A percentile compares a stretch with the other conserved stretches of the same genome.
phyloP scores from a whole-genome alignment of 2,113 vertebrate species.

The Alces alces region DNA sequence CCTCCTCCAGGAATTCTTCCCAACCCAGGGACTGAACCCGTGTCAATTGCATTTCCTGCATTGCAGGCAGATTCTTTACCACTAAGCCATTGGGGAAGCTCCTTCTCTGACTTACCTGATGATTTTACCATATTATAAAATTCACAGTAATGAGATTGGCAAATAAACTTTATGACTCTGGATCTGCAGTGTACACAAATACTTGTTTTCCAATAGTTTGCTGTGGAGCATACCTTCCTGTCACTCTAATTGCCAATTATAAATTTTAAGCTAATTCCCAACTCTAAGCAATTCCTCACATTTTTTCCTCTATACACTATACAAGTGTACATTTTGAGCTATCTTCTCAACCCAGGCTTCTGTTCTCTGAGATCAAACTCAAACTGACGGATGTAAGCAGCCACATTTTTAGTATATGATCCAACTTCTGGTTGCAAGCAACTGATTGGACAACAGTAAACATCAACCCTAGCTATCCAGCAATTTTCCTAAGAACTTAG shows the following conservation, averaged over 20 bases:
- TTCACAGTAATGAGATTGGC: neutral
- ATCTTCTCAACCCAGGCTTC: neutral
- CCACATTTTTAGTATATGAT: neutral
- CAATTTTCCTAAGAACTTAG: neutral
- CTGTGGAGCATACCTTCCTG: neutral
- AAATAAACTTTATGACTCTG: neutral
- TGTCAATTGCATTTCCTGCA: neutral
- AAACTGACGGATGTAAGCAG: neutral
- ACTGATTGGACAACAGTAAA: neutral
- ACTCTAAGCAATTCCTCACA: neutral
- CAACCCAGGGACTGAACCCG: fast-evolving
- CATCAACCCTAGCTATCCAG: neutral
- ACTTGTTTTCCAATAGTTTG: neutral
- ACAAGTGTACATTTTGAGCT: neutral
- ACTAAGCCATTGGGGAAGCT: neutral
- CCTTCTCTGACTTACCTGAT: neutral
- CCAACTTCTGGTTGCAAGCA: neutral
- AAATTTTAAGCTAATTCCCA: neutral
- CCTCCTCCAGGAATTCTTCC: neutral
- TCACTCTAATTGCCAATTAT: neutral
- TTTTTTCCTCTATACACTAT: neutral
- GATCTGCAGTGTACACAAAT: neutral
- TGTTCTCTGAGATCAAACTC: neutral
- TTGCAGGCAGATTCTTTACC: neutral
- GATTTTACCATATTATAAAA: neutral